Base-by-base conservation (phyloP, 2,888 invertebrate genomes). In the Acrobeloides nanus region DNA sequence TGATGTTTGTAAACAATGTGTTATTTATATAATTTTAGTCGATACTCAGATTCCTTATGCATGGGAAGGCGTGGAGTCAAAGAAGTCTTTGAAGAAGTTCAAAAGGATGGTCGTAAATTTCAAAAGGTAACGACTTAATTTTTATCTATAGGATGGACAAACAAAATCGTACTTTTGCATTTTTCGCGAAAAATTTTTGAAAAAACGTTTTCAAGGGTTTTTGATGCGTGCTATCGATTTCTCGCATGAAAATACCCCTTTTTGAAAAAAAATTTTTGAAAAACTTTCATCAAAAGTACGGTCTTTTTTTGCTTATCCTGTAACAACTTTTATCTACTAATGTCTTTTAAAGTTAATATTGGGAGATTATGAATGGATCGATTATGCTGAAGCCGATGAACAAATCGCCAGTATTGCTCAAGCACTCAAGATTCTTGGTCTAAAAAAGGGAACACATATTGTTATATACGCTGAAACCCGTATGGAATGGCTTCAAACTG, bases 381-480 rank as follows among this genome's bases (percentile, higher is more conserved):
- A 56, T 33, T 71, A 56, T 46, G 46, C 46, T 17, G 57, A 61
- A 26, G 60, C 64, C 20, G 84, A 87, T 70, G 77, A 79, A n/a
- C 79, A 84, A 73, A 84, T 89, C 4, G 77, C 81, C 0, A 79
- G 83, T 63, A 85, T 95, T 76, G 87, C 87, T 38, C 83, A 83
- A 48, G 95, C 93, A 1, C 79, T 97, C 55, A 81, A 84, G 32
- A 84, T 83, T 67, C 76, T 87, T 29, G 89, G 89, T 21, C 40
- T 52, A 4, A 59, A 59, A 17, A 55, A 60, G 23, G 37, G 53
- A 1, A 54, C 65, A 10, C 61, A 62, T n/a, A 81, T 95, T 61
- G 89, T 87, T 46, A 84, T 97, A 72, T 95, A 92, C 79, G 90
- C 93, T 0, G 97, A 97, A 78, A 97, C 95, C 0, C 81, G 93